phyloP scores from a whole-genome alignment of 2,888 invertebrate genomes.

The Pinctada fucata region DNA sequence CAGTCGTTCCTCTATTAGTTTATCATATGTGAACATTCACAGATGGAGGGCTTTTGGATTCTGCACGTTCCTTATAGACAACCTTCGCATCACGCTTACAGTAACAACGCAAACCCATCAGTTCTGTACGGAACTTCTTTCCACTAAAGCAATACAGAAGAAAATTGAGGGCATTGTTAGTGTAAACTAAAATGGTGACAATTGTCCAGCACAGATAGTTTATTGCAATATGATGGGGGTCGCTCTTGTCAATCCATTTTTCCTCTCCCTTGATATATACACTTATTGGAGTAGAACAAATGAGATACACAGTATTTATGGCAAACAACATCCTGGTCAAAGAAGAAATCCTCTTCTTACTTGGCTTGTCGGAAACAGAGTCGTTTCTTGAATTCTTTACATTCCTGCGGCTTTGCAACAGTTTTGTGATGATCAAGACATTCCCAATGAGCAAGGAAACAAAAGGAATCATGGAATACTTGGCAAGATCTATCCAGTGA shows the following conservation, averaged over 20 bases:
- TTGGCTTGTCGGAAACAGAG: no score
- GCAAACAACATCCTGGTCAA: slow-evolving; percentile 44
- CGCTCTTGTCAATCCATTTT: slow-evolving; percentile 25
- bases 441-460: slow-evolving; percentile 62
- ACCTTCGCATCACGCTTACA: no score
- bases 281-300: slow-evolving; percentile 43
- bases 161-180: slow-evolving; percentile 43
- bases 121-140: slow-evolving; percentile 33
- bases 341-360: slow-evolving; percentile 7
- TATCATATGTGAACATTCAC: no score
- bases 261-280: slow-evolving; percentile 39
- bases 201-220: slow-evolving; percentile 40
- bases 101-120: slow-evolving; percentile 11
- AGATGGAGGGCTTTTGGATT: no score
- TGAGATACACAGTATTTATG: slow-evolving; percentile 42
- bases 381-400: slow-evolving; percentile 11
- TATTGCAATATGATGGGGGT: slow-evolving; percentile 11
- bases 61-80: no score
- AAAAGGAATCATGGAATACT: slow-evolving; percentile 64
- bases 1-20: no score
- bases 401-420: slow-evolving; percentile 48
- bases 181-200: slow-evolving; percentile 41
- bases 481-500: slow-evolving; percentile 68
- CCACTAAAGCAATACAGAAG: slow-evolving; percentile 43
- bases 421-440: slow-evolving; percentile 58